A percentile compares a stretch with the other conserved stretches of the same genome.
phyloP scores from a whole-genome alignment of 2,888 invertebrate genomes.

The Aspidapion aeneum region DNA sequence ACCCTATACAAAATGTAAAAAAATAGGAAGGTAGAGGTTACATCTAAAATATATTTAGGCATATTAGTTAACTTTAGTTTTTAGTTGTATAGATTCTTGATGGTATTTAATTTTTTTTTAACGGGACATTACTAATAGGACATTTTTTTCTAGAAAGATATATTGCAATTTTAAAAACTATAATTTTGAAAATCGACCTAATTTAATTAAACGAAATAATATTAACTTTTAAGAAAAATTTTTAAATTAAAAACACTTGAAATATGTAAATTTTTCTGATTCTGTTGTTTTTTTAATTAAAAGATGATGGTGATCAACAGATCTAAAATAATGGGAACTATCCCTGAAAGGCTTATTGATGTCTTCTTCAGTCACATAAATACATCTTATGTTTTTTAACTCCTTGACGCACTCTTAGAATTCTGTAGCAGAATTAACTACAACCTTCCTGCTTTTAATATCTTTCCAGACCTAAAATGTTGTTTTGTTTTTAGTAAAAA shows the following conservation, averaged over 20 bases:
- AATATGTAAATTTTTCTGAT: no score
- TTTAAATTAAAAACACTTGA: background rate
- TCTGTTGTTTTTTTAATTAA: no score
- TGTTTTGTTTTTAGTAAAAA: no score
- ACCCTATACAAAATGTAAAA: background rate
- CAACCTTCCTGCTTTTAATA: no score
- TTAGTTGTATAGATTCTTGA: background rate
- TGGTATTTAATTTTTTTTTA: background rate
- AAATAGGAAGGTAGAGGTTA: background rate
- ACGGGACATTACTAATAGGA: background rate
- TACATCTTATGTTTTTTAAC: no score
- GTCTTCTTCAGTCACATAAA: no score
- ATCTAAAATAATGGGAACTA: no score
- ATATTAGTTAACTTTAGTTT: background rate
- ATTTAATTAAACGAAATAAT: background rate
- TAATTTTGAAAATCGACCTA: background rate
- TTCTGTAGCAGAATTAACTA: no score
- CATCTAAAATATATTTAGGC: background rate
- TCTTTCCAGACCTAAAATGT: no score
- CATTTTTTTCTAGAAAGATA: background rate
- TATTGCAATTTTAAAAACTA: background rate
- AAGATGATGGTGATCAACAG: no score
- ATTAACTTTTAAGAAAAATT: background rate
- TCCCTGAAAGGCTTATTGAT: no score
- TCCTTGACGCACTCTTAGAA: no score